A percentile compares a stretch with the other conserved stretches of the same genome.
phyloP scores from a whole-genome alignment of 1,140 invertebrate species.

The Pentalonia nigronervosa region DNA sequence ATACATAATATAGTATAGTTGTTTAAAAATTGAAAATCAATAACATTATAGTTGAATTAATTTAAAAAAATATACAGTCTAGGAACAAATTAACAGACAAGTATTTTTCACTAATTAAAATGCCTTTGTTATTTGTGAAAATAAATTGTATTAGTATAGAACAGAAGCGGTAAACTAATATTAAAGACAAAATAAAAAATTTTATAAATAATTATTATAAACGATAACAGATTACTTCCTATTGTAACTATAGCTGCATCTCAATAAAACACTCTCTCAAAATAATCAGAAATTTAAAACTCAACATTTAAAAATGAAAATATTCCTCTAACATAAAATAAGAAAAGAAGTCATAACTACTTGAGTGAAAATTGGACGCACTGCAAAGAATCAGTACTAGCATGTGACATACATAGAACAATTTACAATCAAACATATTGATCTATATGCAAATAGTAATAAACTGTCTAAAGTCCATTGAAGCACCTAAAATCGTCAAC shows the following conservation, averaged over 20 bases:
- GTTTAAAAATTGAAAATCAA: not conserved
- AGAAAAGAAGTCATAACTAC: not conserved
- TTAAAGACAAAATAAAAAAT: not conserved
- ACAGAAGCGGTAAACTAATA: not conserved
- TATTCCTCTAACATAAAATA: not conserved
- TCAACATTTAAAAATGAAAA: no score
- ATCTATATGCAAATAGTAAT: no score
- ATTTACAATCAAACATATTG: not conserved
- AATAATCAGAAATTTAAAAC: no score
- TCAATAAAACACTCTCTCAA: no score
- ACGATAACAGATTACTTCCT: not conserved
- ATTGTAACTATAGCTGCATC: not conserved
- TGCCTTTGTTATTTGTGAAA: not conserved
- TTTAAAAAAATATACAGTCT: not conserved
- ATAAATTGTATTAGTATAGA: not conserved
- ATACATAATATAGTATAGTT: not conserved
- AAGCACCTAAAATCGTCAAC: not conserved
- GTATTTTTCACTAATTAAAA: not conserved
- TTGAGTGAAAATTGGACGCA: not conserved
- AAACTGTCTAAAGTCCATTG: not conserved
- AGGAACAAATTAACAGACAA: not conserved
- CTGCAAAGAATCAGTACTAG: not conserved
- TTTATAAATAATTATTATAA: not conserved
- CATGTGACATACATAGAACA: not conserved
- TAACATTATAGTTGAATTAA: not conserved